phyloP scores from a whole-genome alignment of 2,797 vertebrate species.

The Ctenochaetus hawaiiensis region DNA sequence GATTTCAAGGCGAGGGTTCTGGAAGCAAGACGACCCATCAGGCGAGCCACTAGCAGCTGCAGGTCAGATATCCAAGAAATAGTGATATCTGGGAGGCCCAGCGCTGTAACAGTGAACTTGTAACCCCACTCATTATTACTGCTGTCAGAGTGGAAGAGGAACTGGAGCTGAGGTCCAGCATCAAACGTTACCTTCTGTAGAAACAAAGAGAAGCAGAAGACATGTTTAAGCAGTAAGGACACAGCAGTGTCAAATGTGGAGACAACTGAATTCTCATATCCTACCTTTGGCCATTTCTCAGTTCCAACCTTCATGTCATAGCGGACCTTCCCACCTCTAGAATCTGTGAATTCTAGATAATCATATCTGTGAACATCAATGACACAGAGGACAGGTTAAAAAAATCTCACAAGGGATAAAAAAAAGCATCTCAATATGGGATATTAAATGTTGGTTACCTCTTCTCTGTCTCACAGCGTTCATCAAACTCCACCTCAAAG shows the following conservation, averaged over 20 bases:
- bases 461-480: slow-evolving; percentile 97
- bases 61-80: slow-evolving; percentile 97
- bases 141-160: slow-evolving; percentile 98
- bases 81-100: slow-evolving; percentile 93
- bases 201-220: slow-evolving; percentile 20
- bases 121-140: slow-evolving; percentile 99
- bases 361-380: slow-evolving; percentile 88
- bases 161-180: slow-evolving; percentile 96
- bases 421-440: neutral
- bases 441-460: slow-evolving; percentile 82
- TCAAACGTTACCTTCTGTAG: slow-evolving; percentile 97
- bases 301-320: slow-evolving; percentile 98
- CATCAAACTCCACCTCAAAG: slow-evolving; percentile 98
- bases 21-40: slow-evolving; percentile 97
- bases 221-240: neutral
- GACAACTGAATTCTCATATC: slow-evolving; percentile 16
- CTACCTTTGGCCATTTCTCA: slow-evolving; percentile 98
- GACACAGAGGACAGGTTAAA: neutral
- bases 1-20: slow-evolving; percentile 94
- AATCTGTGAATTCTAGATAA: slow-evolving; percentile 98
- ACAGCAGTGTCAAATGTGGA: neutral
- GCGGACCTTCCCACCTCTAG: slow-evolving; percentile 96
- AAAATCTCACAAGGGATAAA: neutral
- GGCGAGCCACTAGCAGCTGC: slow-evolving; percentile 93
- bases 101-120: slow-evolving; percentile 94